Conservation (phyloP, 2,888 invertebrate genomes). For the Cheilosia impressa region DNA sequence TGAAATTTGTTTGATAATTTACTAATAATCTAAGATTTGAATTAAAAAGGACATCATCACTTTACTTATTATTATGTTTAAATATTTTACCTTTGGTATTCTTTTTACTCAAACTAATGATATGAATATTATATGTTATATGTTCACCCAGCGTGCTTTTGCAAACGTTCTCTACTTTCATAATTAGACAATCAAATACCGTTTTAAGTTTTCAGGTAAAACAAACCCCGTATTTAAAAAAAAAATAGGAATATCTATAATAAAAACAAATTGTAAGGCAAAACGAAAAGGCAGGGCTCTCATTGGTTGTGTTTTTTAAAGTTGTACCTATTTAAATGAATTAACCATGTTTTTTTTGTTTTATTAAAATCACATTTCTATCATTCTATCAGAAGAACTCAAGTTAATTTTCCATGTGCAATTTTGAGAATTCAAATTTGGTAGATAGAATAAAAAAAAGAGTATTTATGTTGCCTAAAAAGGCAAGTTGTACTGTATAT, state of each 20-base stretch:
- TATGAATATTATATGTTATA: too few species aligned
- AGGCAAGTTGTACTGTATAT: conserved; percentile 43
- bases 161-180: too few species aligned
- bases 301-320: conserved; percentile 84
- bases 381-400: conserved; percentile 31
- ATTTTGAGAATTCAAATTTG: conserved; percentile 39
- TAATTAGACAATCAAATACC: too few species aligned
- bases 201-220: too few species aligned
- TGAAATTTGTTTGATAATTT: too few species aligned
- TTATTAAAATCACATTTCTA: conserved; percentile 3
- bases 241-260: conserved; percentile 63
- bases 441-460: conserved; percentile 61
- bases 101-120: too few species aligned
- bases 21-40: too few species aligned
- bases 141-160: too few species aligned
- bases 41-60: too few species aligned
- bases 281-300: conserved; percentile 81
- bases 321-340: conserved; percentile 79
- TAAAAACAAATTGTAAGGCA: conserved; percentile 70
- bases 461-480: conserved; percentile 60
- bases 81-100: too few species aligned
- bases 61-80: too few species aligned
- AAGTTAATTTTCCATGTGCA: conserved; percentile 35
- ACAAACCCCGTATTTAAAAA: too few species aligned
- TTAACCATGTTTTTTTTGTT: conserved; percentile 30